Evolutionary conservation across 2,888 invertebrate genomes (phyloP).

Genomic region (Phaonia tiefii): DNA sequence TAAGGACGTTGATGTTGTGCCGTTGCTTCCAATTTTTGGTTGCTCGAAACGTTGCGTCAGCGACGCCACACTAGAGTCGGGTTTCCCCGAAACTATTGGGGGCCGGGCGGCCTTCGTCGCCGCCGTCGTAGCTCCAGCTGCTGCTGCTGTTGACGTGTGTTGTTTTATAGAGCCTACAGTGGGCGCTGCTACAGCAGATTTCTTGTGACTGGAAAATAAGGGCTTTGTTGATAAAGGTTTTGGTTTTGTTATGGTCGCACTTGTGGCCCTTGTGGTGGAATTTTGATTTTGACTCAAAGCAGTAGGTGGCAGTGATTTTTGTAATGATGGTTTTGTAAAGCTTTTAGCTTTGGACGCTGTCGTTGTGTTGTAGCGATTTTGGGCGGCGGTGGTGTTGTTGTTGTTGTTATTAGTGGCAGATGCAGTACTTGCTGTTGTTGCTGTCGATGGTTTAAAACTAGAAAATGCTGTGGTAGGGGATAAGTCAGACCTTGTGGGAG

Average conservation of each 20-base stretch:
- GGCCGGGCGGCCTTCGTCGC: constrained; percentile 59
- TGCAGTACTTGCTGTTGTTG: constrained; percentile 41
- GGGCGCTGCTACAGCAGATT: constrained; percentile 45
- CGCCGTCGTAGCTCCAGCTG: constrained; percentile 61
- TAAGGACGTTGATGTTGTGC: constrained; percentile 50
- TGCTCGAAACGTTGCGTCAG: constrained; percentile 76
- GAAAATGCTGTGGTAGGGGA: constrained; percentile 77
- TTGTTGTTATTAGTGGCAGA: constrained; percentile 29
- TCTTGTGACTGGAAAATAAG: constrained; percentile 71
- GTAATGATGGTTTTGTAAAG: constrained; percentile 53
- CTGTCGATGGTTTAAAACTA: constrained; percentile 77
- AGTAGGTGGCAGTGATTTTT: constrained; percentile 63
- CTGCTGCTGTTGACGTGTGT: constrained; percentile 32
- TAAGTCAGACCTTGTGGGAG: constrained; percentile 78
- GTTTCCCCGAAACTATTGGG: constrained; percentile 68
- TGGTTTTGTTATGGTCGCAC: constrained; percentile 75
- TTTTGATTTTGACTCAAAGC: neutral
- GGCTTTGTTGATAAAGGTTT: constrained; percentile 77
- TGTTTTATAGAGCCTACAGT: constrained; percentile 55
- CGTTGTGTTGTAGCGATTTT: constrained; percentile 59
- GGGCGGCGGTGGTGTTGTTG: constrained; percentile 55
- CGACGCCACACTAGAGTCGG: constrained; percentile 72
- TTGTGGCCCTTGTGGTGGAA: constrained; percentile 67
- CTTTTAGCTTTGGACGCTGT: constrained; percentile 52
- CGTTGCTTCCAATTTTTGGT: constrained; percentile 57